Conservation (phyloP, 2,888 invertebrate genomes). For the Neocrepidodera transversa region DNA sequence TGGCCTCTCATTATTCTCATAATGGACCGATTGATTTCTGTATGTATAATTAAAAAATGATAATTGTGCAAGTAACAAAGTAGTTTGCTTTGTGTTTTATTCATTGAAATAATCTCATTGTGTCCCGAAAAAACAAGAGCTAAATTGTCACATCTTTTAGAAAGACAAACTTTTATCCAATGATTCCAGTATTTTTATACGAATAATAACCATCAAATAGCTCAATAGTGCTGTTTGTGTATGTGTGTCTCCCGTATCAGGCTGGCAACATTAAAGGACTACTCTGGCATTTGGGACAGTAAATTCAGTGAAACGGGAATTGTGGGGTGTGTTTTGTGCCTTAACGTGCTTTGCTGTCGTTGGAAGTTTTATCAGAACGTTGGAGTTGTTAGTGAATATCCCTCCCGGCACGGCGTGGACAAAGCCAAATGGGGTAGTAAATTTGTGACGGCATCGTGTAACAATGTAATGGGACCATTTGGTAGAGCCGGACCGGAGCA, state of each 20-base stretch:
- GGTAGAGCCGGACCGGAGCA: slow-evolving; percentile 46
- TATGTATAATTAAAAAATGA: too few species aligned
- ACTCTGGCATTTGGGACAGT: slow-evolving; percentile 38
- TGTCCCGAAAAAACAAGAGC: slow-evolving; percentile 5
- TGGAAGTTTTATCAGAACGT: slow-evolving; percentile 44
- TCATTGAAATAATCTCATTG: background rate
- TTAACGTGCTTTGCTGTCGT: slow-evolving; percentile 39
- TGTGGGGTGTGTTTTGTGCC: slow-evolving; percentile 41
- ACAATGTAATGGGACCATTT: slow-evolving; percentile 47
- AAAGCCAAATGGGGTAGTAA: slow-evolving; percentile 52
- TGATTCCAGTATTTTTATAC: slow-evolving; percentile 32
- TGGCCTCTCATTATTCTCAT: background rate
- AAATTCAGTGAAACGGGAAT: slow-evolving; percentile 38
- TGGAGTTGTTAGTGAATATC: slow-evolving; percentile 43
- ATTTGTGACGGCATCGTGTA: slow-evolving; percentile 47
- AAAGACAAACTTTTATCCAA: slow-evolving; percentile 24
- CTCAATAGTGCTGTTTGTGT: slow-evolving; percentile 29
- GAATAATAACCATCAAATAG: slow-evolving; percentile 39
- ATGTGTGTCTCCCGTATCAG: slow-evolving; percentile 34
- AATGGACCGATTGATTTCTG: too few species aligned
- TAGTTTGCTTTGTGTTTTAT: too few species aligned
- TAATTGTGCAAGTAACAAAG: too few species aligned
- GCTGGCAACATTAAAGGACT: slow-evolving; percentile 37
- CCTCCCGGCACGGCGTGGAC: slow-evolving; percentile 45
- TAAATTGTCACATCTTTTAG: slow-evolving; percentile 19